A percentile compares a stretch with the other conserved stretches of the same genome.
Conservation (phyloP, 2,113 vertebrate genomes). For the Argyrosomus japonicus region DNA sequence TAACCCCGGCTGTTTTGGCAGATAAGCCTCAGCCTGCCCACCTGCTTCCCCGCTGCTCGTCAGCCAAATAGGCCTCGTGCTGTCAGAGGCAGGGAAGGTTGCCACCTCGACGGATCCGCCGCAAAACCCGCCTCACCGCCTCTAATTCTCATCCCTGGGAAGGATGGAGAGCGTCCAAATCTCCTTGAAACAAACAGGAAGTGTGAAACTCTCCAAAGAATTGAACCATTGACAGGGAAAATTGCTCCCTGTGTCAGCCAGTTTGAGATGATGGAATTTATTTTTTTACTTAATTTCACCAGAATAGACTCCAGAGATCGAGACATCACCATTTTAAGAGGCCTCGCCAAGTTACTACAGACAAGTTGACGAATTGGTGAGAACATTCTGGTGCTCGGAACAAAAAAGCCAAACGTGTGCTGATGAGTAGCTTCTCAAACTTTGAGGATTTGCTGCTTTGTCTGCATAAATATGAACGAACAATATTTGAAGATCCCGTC, state of each 20-base stretch:
- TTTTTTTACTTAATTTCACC: slow-evolving; percentile 34
- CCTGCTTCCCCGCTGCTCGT: slow-evolving; percentile 63
- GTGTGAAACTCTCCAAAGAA: slow-evolving; percentile 28
- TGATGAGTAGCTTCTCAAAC: too few species aligned
- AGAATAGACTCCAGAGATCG: background rate
- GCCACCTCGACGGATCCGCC: slow-evolving; percentile 33
- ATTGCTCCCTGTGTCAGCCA: slow-evolving; percentile 4
- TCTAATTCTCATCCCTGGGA: slow-evolving; percentile 27
- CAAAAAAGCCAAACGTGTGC: too few species aligned
- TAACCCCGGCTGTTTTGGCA: slow-evolving; percentile 78
- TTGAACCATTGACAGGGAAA: slow-evolving; percentile 14
- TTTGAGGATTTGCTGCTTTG: too few species aligned
- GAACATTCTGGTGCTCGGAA: background rate
- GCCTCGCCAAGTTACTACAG: background rate
- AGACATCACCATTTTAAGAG: background rate
- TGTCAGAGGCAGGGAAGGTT: slow-evolving; percentile 49
- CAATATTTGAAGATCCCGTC: too few species aligned
- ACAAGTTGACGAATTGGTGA: background rate
- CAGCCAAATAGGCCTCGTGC: slow-evolving; percentile 58
- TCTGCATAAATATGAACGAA: too few species aligned
- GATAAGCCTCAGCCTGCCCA: slow-evolving; percentile 75
- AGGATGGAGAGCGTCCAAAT: slow-evolving; percentile 22
- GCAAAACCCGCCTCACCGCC: slow-evolving; percentile 4
- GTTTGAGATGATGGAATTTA: background rate
- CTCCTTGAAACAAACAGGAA: slow-evolving; percentile 38